Percentiles rank a stretch among this genome's conserved stretches.
Conservation (phyloP, 92 coral and sea anemone genomes). For the Actinostola sp. region DNA sequence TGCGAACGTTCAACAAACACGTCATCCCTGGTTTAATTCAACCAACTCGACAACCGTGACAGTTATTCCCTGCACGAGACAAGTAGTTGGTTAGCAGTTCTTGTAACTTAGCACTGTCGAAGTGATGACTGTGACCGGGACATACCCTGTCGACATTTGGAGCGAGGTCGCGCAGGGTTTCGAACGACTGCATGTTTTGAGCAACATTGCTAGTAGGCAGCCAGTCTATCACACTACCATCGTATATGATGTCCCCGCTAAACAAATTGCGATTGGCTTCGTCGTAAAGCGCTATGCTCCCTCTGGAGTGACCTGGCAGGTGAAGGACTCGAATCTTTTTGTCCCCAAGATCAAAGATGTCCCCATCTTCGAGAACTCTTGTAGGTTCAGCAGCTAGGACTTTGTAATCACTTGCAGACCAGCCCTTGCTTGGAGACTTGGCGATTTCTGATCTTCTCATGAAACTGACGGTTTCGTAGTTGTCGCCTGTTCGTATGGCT, state of each 20-base stretch:
- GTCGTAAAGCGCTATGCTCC: constrained; percentile 76
- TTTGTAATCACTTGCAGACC: constrained; percentile 58
- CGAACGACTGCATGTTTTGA: constrained; percentile 61
- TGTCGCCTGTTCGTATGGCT: constrained; percentile 65
- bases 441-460: constrained; percentile 50
- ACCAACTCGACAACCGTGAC: constrained; percentile 50
- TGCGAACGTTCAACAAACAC: constrained; percentile 59
- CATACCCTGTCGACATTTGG: constrained; percentile 63
- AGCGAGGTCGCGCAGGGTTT: constrained; percentile 57
- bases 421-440: constrained; percentile 52
- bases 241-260: constrained; percentile 74
- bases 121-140: constrained; percentile 66
- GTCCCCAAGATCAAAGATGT: constrained; percentile 76
- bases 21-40: constrained; percentile 42
- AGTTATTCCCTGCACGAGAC: constrained; percentile 37
- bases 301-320: constrained; percentile 84
- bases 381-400: constrained; percentile 70
- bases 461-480: constrained; percentile 64
- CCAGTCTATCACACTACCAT: constrained; percentile 76
- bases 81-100: constrained; percentile 53
- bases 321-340: constrained; percentile 67
- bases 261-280: constrained; percentile 61
- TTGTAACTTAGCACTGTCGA: constrained; percentile 56
- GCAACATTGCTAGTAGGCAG: constrained; percentile 66
- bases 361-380: constrained; percentile 64